Conservation (phyloP, 2,888 invertebrate species). For the Poecilobothrus nobilitatus region DNA sequence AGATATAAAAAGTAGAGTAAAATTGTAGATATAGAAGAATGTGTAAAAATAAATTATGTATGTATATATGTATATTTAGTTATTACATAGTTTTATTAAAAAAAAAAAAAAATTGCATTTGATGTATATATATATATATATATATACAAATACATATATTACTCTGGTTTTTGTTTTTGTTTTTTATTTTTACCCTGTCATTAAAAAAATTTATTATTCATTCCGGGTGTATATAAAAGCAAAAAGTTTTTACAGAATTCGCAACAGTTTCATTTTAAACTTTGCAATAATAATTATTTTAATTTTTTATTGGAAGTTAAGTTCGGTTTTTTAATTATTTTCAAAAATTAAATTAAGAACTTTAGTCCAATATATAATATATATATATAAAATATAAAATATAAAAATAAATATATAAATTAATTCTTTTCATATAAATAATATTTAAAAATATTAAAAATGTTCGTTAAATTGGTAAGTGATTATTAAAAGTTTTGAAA, state of each 20-base stretch:
- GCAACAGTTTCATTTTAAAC: conserved; percentile 2
- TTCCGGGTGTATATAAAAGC: conserved; percentile 9
- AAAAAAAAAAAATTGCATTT: not conserved
- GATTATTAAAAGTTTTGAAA: conserved; percentile 8
- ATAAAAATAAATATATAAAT: too few relatives aligned
- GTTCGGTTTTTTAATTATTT: conserved; percentile 11
- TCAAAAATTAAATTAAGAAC: conserved; percentile 5
- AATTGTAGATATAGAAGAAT: too few relatives aligned
- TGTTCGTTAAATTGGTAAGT: conserved; percentile 45
- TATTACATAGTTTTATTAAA: not conserved
- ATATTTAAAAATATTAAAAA: conserved; percentile 26
- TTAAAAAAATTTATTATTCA: not conserved
- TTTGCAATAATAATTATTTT: not conserved
- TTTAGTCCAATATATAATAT: conserved; percentile 35
- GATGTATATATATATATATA: not conserved
- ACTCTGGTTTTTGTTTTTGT: not conserved
- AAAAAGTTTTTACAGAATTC: conserved; percentile 1
- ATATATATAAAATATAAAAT: not conserved
- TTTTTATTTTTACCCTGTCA: too few relatives aligned
- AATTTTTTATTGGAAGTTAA: conserved; percentile 39
- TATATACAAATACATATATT: not conserved
- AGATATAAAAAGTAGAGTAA: too few relatives aligned
- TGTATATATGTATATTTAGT: too few relatives aligned
- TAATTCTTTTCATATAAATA: too few relatives aligned
- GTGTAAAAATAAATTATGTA: too few relatives aligned